Evolutionary conservation across 2,113 vertebrate genomes (phyloP).

Genomic region (Brienomyrus longianalis): DNA sequence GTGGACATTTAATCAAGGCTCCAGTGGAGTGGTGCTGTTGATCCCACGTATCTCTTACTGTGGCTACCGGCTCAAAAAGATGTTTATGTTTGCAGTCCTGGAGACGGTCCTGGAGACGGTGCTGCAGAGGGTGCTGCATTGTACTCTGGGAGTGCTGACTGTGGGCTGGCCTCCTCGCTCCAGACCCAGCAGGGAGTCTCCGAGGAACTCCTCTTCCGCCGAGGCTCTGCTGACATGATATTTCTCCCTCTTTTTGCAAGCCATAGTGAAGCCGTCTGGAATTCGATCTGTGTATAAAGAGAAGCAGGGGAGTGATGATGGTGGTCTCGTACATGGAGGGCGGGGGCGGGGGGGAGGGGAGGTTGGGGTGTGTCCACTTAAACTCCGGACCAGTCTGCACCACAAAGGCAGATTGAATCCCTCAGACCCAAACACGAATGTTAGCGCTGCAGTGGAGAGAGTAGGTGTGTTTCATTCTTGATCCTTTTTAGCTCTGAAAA

Average conservation of each 20-base stretch:
- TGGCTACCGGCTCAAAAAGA: background rate
- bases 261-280: background rate
- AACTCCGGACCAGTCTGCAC: background rate
- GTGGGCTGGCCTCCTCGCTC: background rate
- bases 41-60: background rate
- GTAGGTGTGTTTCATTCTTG: background rate
- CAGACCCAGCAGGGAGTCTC: slow-evolving; percentile 2
- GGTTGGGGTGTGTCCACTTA: background rate
- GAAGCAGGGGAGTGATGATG: background rate
- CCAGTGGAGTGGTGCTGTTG: background rate
- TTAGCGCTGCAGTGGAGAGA: background rate
- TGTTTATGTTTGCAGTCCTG: background rate
- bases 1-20: background rate
- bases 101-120: background rate
- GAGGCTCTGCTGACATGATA: background rate
- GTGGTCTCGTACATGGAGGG: background rate
- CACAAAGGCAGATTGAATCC: background rate
- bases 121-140: background rate
- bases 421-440: background rate
- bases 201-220: background rate
- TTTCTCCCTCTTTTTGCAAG: background rate
- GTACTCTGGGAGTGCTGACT: background rate
- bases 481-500: no score
- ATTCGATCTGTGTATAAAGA: background rate
- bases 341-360: background rate